A percentile compares a stretch with the other conserved stretches of the same genome.
These are phyloP conservation scores for Nannoperca australis DNA, from an alignment of 2,797 vertebrate species.

Conservation along the genomic window DNA sequence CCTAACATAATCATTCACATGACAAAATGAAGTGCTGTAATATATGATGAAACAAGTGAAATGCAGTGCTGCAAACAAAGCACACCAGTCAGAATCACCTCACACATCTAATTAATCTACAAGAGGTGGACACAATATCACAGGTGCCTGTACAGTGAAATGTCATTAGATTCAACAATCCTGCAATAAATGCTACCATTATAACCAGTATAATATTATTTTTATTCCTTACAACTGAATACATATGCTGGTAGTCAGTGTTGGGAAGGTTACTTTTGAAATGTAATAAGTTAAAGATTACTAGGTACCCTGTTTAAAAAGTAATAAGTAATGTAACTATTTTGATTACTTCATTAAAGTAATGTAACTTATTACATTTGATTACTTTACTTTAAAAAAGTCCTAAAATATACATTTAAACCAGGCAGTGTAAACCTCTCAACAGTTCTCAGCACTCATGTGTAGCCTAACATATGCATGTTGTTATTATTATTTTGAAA, in stretches of 20 bases:
- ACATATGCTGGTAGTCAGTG: neutral
- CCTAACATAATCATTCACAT: constrained; percentile 63
- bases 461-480: too few species aligned
- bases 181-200: constrained; percentile 12
- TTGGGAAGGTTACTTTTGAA: too few species aligned
- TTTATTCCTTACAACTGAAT: neutral
- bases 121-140: constrained; percentile 38
- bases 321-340: too few species aligned
- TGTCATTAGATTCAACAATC: constrained; percentile 28
- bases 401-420: too few species aligned
- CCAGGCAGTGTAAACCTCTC: too few species aligned
- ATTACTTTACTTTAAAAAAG: too few species aligned
- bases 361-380: neutral
- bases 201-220: neutral
- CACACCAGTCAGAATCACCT: constrained; percentile 8
- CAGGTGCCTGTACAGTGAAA: constrained; percentile 26
- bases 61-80: constrained; percentile 55
- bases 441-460: too few species aligned
- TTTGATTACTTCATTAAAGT: too few species aligned
- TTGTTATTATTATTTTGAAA: too few species aligned
- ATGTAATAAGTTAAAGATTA: too few species aligned
- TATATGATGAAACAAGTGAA: constrained; percentile 78
- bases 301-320: neutral
- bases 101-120: constrained; percentile 37
- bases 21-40: constrained; percentile 69